Evolutionary conservation across 2,888 invertebrate species (phyloP).

Genomic region (Cephus runcator): DNA sequence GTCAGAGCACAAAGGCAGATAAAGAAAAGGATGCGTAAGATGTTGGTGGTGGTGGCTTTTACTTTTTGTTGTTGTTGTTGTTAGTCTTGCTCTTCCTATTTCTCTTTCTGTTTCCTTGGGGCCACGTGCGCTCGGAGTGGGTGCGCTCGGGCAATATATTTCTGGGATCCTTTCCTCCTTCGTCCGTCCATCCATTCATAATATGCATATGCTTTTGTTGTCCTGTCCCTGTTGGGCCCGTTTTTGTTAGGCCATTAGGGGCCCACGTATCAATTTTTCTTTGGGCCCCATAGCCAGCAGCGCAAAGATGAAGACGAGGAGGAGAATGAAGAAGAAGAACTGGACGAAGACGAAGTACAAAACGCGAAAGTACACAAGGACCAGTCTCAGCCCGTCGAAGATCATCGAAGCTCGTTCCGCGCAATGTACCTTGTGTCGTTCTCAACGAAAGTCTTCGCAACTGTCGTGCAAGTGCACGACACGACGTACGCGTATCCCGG

Average conservation of each 20-base stretch:
- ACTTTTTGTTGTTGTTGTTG: conserved; percentile 25
- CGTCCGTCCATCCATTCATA: conserved; percentile 58
- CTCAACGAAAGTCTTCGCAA: neutral
- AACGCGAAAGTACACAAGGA: neutral
- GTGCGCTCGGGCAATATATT: conserved; percentile 57
- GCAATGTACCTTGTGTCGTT: neutral
- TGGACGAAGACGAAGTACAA: neutral
- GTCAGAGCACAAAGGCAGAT: conserved; percentile 40
- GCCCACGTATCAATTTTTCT: conserved; percentile 63
- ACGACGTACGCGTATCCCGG: neutral
- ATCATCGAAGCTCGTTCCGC: neutral
- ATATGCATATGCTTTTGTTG: conserved; percentile 60
- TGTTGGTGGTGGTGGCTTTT: conserved; percentile 3
- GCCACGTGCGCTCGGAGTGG: conserved; percentile 55
- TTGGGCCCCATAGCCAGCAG: conserved; percentile 18
- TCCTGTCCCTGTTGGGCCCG: conserved; percentile 54
- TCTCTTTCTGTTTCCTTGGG: conserved; percentile 18
- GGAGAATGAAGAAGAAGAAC: neutral
- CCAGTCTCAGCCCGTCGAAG: neutral
- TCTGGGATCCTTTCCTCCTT: conserved; percentile 57
- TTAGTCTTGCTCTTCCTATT: conserved; percentile 27
- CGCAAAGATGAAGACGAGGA: neutral
- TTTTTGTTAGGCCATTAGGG: conserved; percentile 58
- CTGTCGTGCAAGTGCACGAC: neutral
- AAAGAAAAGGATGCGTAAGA: conserved; percentile 33